Percentiles rank a stretch among this genome's conserved stretches.
phyloP scores from a whole-genome alignment of 2,113 vertebrate genomes.

The Tachysurus vachellii region DNA sequence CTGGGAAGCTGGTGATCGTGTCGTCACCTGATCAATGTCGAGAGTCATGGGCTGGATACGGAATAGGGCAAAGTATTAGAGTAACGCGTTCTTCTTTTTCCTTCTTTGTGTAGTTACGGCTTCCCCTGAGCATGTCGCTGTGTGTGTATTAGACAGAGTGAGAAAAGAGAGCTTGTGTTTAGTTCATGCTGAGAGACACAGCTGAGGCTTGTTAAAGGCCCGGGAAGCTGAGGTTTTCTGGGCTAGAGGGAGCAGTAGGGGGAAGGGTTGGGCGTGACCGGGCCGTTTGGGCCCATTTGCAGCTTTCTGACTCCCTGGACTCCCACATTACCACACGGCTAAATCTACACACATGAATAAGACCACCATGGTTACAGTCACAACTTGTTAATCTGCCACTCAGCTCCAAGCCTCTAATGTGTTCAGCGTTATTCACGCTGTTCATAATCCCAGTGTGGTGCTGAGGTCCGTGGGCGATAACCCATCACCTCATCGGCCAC shows the following conservation, averaged over 20 bases:
- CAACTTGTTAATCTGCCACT: conserved; percentile 31
- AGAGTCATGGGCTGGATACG: conserved; percentile 10
- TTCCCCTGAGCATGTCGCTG: conserved; percentile 28
- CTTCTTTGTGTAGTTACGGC: background rate
- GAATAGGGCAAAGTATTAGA: background rate
- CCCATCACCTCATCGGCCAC: conserved; percentile 7
- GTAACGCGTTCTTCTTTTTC: background rate
- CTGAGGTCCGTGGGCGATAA: conserved; percentile 11
- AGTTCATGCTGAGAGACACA: conserved; percentile 39
- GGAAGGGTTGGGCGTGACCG: conserved; percentile 8
- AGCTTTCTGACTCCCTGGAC: conserved; percentile 22
- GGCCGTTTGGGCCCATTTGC: background rate
- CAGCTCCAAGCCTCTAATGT: conserved; percentile 24
- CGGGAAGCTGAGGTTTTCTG: conserved; percentile 50
- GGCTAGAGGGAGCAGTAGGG: conserved; percentile 28
- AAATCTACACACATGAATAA: conserved; percentile 24
- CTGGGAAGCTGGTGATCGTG: conserved; percentile 29
- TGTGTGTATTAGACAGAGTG: conserved; percentile 15
- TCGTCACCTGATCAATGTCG: conserved; percentile 18
- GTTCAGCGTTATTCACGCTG: conserved; percentile 19
- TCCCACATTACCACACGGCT: conserved; percentile 15
- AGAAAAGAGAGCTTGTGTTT: conserved; percentile 38
- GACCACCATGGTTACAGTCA: conserved; percentile 33
- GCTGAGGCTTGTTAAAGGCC: conserved; percentile 51
- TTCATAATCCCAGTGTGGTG: conserved; percentile 24